Evolutionary conservation across 2,113 vertebrate genomes (phyloP).

Genomic region (Azemiops feae): DNA sequence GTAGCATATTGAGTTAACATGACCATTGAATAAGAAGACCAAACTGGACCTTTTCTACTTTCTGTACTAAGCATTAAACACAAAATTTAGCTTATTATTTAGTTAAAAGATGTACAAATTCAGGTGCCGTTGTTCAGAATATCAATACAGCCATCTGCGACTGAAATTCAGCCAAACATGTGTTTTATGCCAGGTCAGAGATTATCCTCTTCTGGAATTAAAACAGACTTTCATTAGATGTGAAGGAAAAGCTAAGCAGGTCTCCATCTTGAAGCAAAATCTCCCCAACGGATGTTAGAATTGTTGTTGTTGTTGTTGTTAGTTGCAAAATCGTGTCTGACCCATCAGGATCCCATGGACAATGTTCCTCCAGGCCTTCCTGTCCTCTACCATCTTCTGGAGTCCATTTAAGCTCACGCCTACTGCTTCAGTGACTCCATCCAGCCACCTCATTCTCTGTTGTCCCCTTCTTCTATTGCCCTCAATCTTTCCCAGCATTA

Average conservation of each 20-base stretch:
- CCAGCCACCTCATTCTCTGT: too few relatives aligned
- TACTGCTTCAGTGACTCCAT: too few relatives aligned
- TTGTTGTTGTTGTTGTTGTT: too few relatives aligned
- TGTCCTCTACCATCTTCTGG: too few relatives aligned
- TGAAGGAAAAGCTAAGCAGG: background rate
- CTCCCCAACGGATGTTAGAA: background rate
- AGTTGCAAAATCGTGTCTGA: too few relatives aligned
- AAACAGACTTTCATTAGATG: background rate
- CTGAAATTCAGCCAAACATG: background rate
- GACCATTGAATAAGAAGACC: background rate
- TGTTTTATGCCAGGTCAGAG: too few relatives aligned
- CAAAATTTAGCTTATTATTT: background rate
- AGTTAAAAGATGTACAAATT: background rate
- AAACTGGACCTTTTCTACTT: background rate
- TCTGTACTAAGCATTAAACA: background rate
- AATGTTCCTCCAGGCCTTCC: too few relatives aligned
- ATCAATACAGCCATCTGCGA: background rate
- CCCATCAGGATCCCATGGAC: too few relatives aligned
- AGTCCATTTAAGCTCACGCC: too few relatives aligned
- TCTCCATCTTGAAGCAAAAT: background rate
- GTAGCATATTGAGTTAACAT: background rate
- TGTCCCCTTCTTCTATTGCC: too few relatives aligned
- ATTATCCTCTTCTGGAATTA: too few relatives aligned
- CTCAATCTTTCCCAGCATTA: too few relatives aligned
- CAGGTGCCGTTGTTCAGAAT: background rate